Base-by-base conservation (phyloP, 2,888 invertebrate species). In the Thereva nobilitata region DNA sequence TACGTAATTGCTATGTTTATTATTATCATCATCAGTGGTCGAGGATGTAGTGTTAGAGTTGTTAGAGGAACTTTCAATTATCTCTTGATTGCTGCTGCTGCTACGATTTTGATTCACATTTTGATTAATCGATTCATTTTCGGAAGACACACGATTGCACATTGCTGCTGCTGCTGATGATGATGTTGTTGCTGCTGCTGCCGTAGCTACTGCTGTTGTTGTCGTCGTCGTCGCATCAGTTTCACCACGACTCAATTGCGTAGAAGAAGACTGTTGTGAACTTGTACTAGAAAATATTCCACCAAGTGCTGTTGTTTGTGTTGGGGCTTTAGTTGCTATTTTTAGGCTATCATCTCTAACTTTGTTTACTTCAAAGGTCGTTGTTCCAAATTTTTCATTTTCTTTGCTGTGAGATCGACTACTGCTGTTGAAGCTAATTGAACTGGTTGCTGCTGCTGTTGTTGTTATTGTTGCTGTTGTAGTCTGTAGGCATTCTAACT, bases 201-300 rank as follows among this genome's bases (percentile, higher is more conserved):
- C n/a, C 44, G n/a, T 10, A 3, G 23, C 12, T 1, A 9, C 6
- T 37, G 12, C 9, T 37, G 9, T 23, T 44, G 12, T 34, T 35
- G 44, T 5, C 23, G 44, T 57, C 42, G 23, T 53, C 35, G 37
- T 44, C 23, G 23, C 23, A 23, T 23, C 23, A 23, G 23, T 23
- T 23, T 23, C 23, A 23, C 23, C 23, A 23, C 23, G 23, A 23
- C 23, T 23, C 23, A 23, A 1, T 23, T 23, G 23, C 23, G 23
- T 2, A 23, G 23, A 23, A 1, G 23, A 23, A 23, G 23, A 42
- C 41, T 64, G 23, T 1, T 9, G 9, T 64, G 63, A 64, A 64
- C 63, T 64, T 64, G 63, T 44, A 52, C 53, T 64, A 64, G 63
- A 64, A 64, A 64, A 44, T 64, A 52, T 64, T 64, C 42, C 52